Percentiles rank a stretch among this genome's conserved stretches.
phyloP scores from a whole-genome alignment of 2,113 vertebrate species.

The Lipotes vexillifer region DNA sequence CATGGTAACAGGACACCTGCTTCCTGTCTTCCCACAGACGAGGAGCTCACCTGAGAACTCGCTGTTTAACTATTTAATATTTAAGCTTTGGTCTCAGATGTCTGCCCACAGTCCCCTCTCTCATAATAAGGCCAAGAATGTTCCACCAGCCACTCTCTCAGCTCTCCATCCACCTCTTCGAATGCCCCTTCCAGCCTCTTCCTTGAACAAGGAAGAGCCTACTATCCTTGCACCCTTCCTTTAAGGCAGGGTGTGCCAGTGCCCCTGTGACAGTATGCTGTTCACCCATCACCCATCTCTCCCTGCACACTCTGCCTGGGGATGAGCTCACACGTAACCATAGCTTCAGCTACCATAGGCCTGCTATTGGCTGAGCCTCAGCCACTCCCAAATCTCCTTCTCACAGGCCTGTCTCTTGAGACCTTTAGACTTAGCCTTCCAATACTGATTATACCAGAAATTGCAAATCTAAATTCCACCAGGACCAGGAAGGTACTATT shows the following conservation, averaged over 20 bases:
- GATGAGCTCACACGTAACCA: background rate
- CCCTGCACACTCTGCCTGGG: background rate
- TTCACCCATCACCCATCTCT: background rate
- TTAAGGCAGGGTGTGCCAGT: background rate
- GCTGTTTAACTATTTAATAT: slow-evolving; percentile 55
- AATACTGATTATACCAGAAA: background rate
- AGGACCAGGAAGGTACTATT: background rate
- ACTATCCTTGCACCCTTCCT: background rate
- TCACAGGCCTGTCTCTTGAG: background rate
- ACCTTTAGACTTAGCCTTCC: background rate
- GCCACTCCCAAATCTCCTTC: background rate
- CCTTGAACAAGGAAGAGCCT: background rate
- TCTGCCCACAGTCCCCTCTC: background rate
- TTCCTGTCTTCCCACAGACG: background rate
- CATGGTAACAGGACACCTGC: slow-evolving; percentile 45
- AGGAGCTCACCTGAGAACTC: background rate
- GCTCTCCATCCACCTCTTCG: background rate
- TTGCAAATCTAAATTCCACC: background rate
- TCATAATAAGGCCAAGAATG: background rate
- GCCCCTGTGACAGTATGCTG: background rate
- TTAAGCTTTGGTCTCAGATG: background rate
- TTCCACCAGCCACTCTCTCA: background rate
- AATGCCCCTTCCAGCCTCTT: background rate
- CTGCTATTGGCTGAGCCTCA: background rate
- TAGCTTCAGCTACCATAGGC: background rate